phyloP scores from a whole-genome alignment of 2,888 invertebrate species.

The Lottia gigantea region DNA sequence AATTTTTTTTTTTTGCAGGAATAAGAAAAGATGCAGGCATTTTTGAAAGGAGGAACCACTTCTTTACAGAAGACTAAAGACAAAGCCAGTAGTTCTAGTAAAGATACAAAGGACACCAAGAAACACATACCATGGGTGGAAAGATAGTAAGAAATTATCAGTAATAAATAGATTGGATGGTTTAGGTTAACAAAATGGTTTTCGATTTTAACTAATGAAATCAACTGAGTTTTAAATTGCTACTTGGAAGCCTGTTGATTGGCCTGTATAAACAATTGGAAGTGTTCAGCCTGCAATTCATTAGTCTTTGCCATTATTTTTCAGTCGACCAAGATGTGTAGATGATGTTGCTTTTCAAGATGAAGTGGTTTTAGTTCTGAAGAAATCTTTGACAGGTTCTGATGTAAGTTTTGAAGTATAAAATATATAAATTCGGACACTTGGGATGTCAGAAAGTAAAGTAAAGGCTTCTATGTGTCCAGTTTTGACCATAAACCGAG shows the following conservation, averaged over 20 bases:
- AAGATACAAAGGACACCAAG: slow-evolving; percentile 30
- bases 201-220: too few relatives aligned
- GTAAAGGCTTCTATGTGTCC: too few relatives aligned
- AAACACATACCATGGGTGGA: slow-evolving; percentile 70
- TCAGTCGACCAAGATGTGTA: slow-evolving; percentile 86
- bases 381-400: slow-evolving; percentile 87
- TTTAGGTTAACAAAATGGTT: too few relatives aligned
- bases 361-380: slow-evolving; percentile 92
- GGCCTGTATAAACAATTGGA: too few relatives aligned
- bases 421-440: too few relatives aligned
- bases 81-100: slow-evolving; percentile 27
- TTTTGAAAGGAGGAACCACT: slow-evolving; percentile 60
- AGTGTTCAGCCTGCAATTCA: too few relatives aligned
- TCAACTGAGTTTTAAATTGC: too few relatives aligned
- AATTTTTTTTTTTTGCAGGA: too few relatives aligned
- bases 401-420: slow-evolving; percentile 79
- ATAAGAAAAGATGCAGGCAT: slow-evolving; percentile 59
- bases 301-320: slow-evolving; percentile 22
- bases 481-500: too few relatives aligned
- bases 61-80: slow-evolving; percentile 43
- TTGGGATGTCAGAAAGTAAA: too few relatives aligned
- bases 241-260: too few relatives aligned
- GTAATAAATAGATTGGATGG: too few relatives aligned
- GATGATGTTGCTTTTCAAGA: slow-evolving; percentile 96
- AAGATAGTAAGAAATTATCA: slow-evolving; percentile 68